These are phyloP conservation scores for Vesta saturnalis DNA, from an alignment of 2,888 invertebrate genomes.

Conservation along the genomic window DNA sequence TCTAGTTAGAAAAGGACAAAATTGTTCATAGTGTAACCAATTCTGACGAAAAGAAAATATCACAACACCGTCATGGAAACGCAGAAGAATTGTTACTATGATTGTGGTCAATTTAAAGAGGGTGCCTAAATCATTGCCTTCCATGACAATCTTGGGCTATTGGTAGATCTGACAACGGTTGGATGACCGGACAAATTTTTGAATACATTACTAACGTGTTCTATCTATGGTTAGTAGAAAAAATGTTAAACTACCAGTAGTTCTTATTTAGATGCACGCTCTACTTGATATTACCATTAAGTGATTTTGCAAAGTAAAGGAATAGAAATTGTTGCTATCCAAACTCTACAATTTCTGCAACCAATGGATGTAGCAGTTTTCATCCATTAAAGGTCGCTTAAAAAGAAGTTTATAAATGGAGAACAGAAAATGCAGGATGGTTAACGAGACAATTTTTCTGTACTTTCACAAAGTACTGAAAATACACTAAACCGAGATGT, in stretches of 20 bases:
- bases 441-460: background rate
- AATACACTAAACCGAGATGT: background rate
- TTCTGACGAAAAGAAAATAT: background rate
- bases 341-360: conserved; percentile 34
- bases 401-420: conserved; percentile 35
- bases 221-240: conserved; percentile 15
- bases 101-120: too few relatives aligned
- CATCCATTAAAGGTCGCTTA: conserved; percentile 30
- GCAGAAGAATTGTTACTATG: background rate
- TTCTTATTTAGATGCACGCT: conserved; percentile 14
- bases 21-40: too few relatives aligned
- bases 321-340: conserved; percentile 32
- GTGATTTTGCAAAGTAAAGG: conserved; percentile 31
- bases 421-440: background rate
- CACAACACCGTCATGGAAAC: background rate
- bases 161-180: too few relatives aligned
- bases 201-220: conserved; percentile 13
- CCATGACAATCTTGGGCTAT: conserved; percentile 1
- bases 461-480: background rate
- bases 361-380: conserved; percentile 32
- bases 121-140: too few relatives aligned
- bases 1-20: too few relatives aligned
- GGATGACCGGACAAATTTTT: conserved; percentile 5
- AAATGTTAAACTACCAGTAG: background rate
- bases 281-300: too few relatives aligned